Conservation (phyloP, 2,113 vertebrate genomes). For the Ammodytes marinus region DNA sequence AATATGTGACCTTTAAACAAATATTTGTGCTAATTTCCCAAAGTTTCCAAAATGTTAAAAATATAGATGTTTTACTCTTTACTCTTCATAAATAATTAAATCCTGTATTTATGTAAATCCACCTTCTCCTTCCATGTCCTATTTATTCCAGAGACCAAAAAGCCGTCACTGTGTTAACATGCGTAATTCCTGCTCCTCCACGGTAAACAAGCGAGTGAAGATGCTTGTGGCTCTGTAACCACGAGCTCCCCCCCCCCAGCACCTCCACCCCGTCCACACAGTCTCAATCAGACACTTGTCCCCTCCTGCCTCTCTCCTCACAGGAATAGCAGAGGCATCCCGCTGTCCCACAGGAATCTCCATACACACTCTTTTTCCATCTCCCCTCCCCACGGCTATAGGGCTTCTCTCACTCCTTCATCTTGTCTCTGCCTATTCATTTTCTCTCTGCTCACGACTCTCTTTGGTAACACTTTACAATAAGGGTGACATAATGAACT, state of each 20-base stretch:
- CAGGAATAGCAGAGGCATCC: constrained; percentile 74
- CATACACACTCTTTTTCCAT: constrained; percentile 29
- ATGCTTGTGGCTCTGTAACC: constrained; percentile 45
- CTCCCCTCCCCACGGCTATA: not conserved
- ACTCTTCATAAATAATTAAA: not conserved
- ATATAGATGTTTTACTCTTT: not conserved
- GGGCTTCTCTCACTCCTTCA: not conserved
- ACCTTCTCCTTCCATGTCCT: not conserved
- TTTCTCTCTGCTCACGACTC: not conserved
- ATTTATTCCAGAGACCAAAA: constrained; percentile 18
- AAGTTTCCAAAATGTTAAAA: not conserved
- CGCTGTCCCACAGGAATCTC: constrained; percentile 60
- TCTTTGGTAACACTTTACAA: too few species aligned
- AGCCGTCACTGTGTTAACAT: constrained; percentile 16
- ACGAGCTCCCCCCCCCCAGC: constrained; percentile 8
- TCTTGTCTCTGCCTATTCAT: not conserved
- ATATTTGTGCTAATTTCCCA: not conserved
- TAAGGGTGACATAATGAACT: too few species aligned
- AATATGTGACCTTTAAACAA: too few species aligned
- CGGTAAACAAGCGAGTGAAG: constrained; percentile 41
- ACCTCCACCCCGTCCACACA: constrained; percentile 18
- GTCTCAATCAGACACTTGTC: constrained; percentile 72
- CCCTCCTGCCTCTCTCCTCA: constrained; percentile 31
- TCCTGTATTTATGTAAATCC: not conserved
- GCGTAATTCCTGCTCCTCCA: constrained; percentile 29